A percentile compares a stretch with the other conserved stretches of the same genome.
Conservation (phyloP, 2,797 vertebrate species). For the Bovichtus variegatus region DNA sequence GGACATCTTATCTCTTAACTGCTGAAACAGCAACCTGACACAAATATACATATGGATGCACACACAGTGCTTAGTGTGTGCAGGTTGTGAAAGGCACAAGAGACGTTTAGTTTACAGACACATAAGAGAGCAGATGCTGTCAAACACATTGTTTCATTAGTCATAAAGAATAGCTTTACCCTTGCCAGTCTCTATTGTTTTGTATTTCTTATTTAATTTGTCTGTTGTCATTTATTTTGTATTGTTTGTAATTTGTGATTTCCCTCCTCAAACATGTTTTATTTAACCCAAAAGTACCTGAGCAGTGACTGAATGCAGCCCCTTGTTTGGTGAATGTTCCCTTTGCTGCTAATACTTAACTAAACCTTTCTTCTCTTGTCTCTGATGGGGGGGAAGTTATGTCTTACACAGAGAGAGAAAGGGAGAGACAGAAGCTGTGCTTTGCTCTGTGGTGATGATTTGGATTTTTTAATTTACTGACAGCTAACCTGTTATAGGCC, state of each 20-base stretch:
- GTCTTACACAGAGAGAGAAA: conserved; percentile 48
- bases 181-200: conserved; percentile 4
- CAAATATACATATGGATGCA: background rate
- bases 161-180: background rate
- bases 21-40: conserved; percentile 67
- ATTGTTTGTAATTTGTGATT: conserved; percentile 50
- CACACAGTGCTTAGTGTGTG: conserved; percentile 36
- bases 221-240: conserved; percentile 47
- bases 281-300: conserved; percentile 45
- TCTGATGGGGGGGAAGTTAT: conserved; percentile 53
- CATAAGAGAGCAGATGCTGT: conserved; percentile 23
- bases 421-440: conserved; percentile 46
- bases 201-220: conserved; percentile 27
- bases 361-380: conserved; percentile 65
- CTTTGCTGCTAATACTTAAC: conserved; percentile 66
- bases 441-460: conserved; percentile 64
- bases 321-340: conserved; percentile 60
- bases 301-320: conserved; percentile 67
- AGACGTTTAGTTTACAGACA: conserved; percentile 18
- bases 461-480: conserved; percentile 52
- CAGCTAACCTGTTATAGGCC: conserved; percentile 61
- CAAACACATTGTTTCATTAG: conserved; percentile 15
- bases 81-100: conserved; percentile 37
- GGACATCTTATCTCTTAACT: conserved; percentile 83
- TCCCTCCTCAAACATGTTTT: conserved; percentile 35